Evolutionary conservation across 2,797 vertebrate genomes (phyloP).

Genomic region (Paramormyrops hopkinsi): DNA sequence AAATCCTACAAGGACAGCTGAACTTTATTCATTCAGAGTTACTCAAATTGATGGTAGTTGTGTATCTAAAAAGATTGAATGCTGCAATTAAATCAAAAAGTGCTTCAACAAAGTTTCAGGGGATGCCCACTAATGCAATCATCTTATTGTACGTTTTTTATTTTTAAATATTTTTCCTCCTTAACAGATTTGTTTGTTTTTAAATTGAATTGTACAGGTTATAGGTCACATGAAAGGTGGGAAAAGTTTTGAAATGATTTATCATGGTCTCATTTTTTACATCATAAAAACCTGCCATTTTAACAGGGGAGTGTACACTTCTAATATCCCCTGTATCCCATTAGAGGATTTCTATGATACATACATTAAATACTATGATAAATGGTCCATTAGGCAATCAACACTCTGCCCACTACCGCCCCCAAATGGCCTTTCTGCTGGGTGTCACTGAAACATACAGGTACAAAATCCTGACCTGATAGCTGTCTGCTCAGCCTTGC

Average conservation of each 20-base stretch:
- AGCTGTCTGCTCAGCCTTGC: neutral
- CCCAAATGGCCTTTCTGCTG: neutral
- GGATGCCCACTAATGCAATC: neutral
- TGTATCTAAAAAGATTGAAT: neutral
- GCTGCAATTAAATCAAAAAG: neutral
- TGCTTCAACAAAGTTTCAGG: neutral
- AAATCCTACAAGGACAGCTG: neutral
- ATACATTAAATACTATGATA: neutral
- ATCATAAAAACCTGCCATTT: neutral
- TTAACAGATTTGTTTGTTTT: neutral
- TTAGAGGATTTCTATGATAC: neutral
- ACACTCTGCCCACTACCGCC: neutral
- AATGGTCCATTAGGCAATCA: neutral
- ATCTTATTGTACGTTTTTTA: neutral
- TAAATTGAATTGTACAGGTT: neutral
- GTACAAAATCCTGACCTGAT: neutral
- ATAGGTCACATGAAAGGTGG: neutral
- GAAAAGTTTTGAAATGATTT: neutral
- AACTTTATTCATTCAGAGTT: neutral
- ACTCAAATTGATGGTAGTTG: neutral
- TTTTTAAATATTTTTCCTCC: neutral
- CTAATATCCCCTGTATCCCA: neutral
- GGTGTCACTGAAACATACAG: neutral
- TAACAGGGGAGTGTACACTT: neutral
- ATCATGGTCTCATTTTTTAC: neutral